phyloP scores from a whole-genome alignment of 2,113 vertebrate genomes.

The Marmota monax region DNA sequence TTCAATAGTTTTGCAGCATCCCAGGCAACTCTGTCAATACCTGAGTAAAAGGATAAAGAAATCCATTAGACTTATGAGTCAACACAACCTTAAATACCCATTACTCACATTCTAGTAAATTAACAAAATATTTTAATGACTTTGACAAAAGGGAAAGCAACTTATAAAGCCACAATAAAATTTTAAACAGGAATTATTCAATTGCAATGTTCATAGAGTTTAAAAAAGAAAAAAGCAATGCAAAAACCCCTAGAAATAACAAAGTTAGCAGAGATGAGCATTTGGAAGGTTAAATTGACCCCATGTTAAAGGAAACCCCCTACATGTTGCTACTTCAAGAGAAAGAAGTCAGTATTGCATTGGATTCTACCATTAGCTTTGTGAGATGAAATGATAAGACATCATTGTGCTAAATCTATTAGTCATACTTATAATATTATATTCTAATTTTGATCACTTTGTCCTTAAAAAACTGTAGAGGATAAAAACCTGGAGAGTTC shows the following conservation, averaged over 20 bases:
- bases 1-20: background rate
- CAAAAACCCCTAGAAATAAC: background rate
- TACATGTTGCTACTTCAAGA: background rate
- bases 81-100: background rate
- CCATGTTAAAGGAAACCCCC: background rate
- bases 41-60: background rate
- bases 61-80: background rate
- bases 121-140: background rate
- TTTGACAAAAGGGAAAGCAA: background rate
- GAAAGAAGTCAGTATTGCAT: background rate
- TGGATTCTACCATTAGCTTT: background rate
- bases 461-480: background rate
- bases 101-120: background rate
- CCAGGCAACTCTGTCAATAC: background rate
- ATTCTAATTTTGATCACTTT: background rate
- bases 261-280: background rate
- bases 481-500: background rate
- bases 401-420: background rate
- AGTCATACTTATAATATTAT: background rate
- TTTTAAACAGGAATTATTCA: background rate
- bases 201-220: background rate
- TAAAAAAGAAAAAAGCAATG: background rate
- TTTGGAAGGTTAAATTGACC: background rate
- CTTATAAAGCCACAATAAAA: background rate
- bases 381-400: background rate